Conservation (phyloP, 2,888 invertebrate genomes). For the Cremastinae sp. region DNA sequence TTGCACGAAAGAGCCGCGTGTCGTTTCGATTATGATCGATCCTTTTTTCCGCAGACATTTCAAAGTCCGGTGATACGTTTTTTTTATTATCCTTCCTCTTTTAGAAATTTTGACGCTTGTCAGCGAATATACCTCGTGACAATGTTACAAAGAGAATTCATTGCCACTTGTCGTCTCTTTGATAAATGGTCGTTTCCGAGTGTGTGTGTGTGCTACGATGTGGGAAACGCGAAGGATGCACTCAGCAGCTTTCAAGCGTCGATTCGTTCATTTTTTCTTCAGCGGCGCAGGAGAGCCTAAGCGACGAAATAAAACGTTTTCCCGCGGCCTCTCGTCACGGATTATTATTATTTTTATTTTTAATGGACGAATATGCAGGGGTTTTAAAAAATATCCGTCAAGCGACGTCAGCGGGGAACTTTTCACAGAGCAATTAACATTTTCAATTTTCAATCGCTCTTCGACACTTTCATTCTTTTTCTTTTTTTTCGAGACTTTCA, state of each 20-base stretch:
- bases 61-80: conserved; percentile 2
- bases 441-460: too few relatives aligned
- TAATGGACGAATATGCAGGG: neutral
- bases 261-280: neutral
- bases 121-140: conserved; percentile 3
- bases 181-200: conserved; percentile 50
- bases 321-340: too few relatives aligned
- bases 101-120: too few relatives aligned
- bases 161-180: conserved; percentile 37
- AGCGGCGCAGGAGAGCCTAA: neutral
- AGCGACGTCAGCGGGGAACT: neutral
- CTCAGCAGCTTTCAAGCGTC: conserved; percentile 25
- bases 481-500: too few relatives aligned
- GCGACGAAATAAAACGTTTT: neutral
- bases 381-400: neutral
- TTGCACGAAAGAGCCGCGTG: conserved; percentile 25
- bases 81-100: conserved; percentile 13
- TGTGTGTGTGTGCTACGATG: neutral
- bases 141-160: neutral
- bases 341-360: neutral
- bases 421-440: too few relatives aligned
- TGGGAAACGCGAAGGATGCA: conserved; percentile 46
- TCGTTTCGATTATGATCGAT: conserved; percentile 56
- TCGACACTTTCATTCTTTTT: too few relatives aligned
- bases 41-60: conserved; percentile 7